Percentiles rank a stretch among this genome's conserved stretches.
These are phyloP conservation scores for Corythaixoides concolor DNA, from an alignment of 2,113 vertebrate genomes.

Conservation along the genomic window DNA sequence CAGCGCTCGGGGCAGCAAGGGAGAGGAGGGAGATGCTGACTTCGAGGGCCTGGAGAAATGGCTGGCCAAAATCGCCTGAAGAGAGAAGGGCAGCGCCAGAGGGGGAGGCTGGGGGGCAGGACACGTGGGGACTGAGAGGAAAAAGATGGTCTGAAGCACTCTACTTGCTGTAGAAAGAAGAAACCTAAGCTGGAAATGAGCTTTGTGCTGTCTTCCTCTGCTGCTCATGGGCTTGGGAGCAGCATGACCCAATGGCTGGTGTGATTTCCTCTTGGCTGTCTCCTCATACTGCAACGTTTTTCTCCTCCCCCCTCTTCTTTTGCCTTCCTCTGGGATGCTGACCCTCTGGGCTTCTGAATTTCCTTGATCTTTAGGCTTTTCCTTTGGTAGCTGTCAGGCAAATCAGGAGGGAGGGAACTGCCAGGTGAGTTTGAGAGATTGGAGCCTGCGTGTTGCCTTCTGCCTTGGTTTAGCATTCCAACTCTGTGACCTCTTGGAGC, in stretches of 20 bases:
- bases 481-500: background rate
- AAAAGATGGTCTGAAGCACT: background rate
- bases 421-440: background rate
- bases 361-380: background rate
- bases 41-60: constrained; percentile 83
- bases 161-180: background rate
- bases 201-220: background rate
- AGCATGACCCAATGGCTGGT: background rate
- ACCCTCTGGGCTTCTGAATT: background rate
- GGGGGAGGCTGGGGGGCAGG: background rate
- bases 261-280: background rate
- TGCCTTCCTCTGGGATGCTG: background rate
- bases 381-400: background rate
- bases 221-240: background rate
- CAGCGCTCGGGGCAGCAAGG: constrained; percentile 85
- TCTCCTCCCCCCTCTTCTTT: background rate
- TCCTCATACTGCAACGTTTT: background rate
- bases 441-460: background rate
- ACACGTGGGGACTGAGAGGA: background rate
- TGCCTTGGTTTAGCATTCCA: background rate
- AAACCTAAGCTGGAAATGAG: background rate
- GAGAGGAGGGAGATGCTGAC: constrained; percentile 78
- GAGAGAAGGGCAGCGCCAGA: background rate
- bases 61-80: constrained; percentile 84
- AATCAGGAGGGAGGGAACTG: background rate